Percentiles rank a stretch among this genome's conserved stretches.
These are phyloP conservation scores for Serilophus lunatus DNA, from an alignment of 2,113 vertebrate genomes.

Conservation along the genomic window DNA sequence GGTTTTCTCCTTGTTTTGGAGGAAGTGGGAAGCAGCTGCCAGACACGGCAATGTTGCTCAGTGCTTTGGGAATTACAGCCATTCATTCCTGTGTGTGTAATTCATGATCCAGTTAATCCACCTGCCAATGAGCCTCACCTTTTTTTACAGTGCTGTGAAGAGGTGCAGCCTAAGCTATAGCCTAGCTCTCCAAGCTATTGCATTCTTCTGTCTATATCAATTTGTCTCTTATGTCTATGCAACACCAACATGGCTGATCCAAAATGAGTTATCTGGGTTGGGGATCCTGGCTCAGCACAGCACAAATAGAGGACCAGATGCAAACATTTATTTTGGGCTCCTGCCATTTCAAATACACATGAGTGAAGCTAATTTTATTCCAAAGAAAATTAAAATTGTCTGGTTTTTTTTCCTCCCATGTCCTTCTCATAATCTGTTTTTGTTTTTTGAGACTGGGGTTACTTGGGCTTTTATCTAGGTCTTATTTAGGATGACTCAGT, in stretches of 20 bases:
- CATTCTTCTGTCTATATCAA: neutral
- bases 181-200: neutral
- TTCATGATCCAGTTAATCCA: neutral
- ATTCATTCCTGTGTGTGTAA: neutral
- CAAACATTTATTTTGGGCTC: constrained; percentile 32
- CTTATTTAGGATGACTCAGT: neutral
- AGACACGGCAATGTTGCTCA: neutral
- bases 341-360: constrained; percentile 36
- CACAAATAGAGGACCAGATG: neutral
- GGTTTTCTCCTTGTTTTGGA: neutral
- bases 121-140: neutral
- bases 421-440: neutral
- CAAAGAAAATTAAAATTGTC: constrained; percentile 25
- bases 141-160: neutral
- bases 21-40: neutral
- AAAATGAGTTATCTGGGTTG: neutral
- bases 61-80: neutral
- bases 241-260: neutral
- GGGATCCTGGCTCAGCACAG: neutral
- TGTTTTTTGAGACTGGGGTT: neutral
- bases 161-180: neutral
- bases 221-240: neutral
- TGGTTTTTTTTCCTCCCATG: neutral
- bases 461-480: neutral
- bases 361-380: constrained; percentile 36